Evolutionary conservation across 1,140 invertebrate species (phyloP).

Genomic region (Drosophila chauvacae): DNA sequence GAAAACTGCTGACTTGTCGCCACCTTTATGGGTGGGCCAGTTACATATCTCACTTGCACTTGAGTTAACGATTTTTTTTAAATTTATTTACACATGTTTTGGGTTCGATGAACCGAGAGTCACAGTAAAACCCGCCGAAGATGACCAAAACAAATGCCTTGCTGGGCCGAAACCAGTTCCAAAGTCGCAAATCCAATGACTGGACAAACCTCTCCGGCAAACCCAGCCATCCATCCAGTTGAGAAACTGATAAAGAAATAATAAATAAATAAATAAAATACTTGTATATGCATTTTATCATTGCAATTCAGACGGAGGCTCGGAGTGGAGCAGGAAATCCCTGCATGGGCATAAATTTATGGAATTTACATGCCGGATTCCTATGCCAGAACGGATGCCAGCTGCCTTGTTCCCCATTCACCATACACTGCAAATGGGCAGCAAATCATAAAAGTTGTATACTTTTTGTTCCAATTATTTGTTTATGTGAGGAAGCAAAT

Average conservation of each 20-base stretch:
- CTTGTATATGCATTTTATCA: slow-evolving; percentile 27
- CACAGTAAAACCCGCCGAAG: slow-evolving; percentile 41
- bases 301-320: slow-evolving; percentile 4
- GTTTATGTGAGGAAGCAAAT: slow-evolving; percentile 19
- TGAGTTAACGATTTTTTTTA: slow-evolving; percentile 13
- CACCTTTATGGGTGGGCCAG: slow-evolving; percentile 44
- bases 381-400: slow-evolving; percentile 42
- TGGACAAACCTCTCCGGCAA: slow-evolving; percentile 31
- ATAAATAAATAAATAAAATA: slow-evolving; percentile 38
- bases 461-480: slow-evolving; percentile 21
- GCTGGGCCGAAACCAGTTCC: slow-evolving; percentile 43
- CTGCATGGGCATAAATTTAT: slow-evolving; percentile 53
- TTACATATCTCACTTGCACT: slow-evolving; percentile 44
- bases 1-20: slow-evolving; percentile 53
- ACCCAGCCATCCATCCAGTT: slow-evolving; percentile 17
- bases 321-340: slow-evolving; percentile 27
- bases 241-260: slow-evolving; percentile 46
- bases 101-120: slow-evolving; percentile 52
- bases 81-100: slow-evolving; percentile 38
- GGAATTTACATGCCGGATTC: slow-evolving; percentile 52
- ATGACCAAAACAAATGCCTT: slow-evolving; percentile 66
- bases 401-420: slow-evolving; percentile 14
- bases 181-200: slow-evolving; percentile 43
- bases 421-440: slow-evolving; percentile 34
- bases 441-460: slow-evolving; percentile 29